phyloP scores from a whole-genome alignment of 2,888 invertebrate species.

The Arrhopalites spinosus region DNA sequence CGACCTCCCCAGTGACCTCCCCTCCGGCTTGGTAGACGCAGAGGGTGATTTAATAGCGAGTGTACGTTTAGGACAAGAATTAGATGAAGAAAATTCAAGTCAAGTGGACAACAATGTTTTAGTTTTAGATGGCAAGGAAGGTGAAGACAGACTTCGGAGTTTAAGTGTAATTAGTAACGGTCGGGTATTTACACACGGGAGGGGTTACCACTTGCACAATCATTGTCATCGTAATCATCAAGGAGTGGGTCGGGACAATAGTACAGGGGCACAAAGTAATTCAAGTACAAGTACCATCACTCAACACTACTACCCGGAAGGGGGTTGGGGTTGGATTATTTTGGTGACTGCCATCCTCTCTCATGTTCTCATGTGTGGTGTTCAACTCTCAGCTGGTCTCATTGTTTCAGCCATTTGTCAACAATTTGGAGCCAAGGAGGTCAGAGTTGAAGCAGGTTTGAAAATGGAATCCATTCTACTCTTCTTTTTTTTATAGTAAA shows the following conservation, averaged over 20 bases:
- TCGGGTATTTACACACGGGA: constrained; percentile 29
- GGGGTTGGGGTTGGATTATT: constrained; percentile 52
- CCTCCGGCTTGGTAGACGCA: constrained; percentile 54
- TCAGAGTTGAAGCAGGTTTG: constrained; percentile 48
- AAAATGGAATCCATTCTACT: not conserved
- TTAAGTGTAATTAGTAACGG: constrained; percentile 38
- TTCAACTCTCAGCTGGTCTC: constrained; percentile 50
- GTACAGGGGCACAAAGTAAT: constrained; percentile 34
- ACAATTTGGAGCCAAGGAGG: constrained; percentile 49
- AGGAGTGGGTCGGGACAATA: constrained; percentile 34
- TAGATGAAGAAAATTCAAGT: constrained; percentile 11
- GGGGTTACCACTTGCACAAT: constrained; percentile 36
- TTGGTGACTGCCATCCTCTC: constrained; percentile 48
- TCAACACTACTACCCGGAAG: constrained; percentile 56
- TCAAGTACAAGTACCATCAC: constrained; percentile 45
- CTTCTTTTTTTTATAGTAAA: not conserved
- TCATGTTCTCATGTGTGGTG: constrained; percentile 51
- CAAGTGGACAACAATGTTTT: not conserved
- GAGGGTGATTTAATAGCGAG: constrained; percentile 50
- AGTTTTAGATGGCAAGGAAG: not conserved
- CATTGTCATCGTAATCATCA: constrained; percentile 19
- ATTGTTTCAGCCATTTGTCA: constrained; percentile 40
- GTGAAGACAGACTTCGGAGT: not conserved
- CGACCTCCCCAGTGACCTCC: constrained; percentile 53
- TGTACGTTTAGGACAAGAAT: constrained; percentile 48